Percentiles rank a stretch among this genome's conserved stretches.
Evolutionary conservation across 2,113 vertebrate genomes (phyloP).

Genomic region (Spizaetus ornatus): DNA sequence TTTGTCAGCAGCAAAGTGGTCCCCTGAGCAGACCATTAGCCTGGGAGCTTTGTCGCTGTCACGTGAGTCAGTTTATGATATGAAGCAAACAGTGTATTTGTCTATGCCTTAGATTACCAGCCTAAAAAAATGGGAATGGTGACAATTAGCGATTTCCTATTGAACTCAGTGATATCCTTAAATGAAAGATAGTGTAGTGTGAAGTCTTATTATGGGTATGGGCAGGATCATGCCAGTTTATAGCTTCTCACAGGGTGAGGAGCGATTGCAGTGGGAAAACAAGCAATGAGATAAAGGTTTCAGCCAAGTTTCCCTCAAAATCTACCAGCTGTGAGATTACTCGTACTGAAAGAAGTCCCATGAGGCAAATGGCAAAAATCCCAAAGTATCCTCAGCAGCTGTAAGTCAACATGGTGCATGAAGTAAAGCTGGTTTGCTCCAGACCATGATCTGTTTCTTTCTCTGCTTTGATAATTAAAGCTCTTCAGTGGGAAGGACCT

Average conservation of each 20-base stretch:
- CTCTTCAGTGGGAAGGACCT: background rate
- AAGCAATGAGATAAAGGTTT: background rate
- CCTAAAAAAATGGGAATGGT: background rate
- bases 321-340: background rate
- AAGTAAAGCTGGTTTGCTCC: background rate
- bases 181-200: background rate
- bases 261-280: background rate
- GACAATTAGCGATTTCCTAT: background rate
- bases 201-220: background rate
- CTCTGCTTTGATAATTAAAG: background rate
- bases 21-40: constrained; percentile 12
- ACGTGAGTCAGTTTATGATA: background rate
- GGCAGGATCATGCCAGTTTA: background rate
- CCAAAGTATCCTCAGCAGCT: background rate
- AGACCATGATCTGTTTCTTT: background rate
- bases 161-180: background rate
- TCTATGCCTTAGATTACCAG: background rate
- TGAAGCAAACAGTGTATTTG: background rate
- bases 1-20: constrained; percentile 13
- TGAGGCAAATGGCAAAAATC: background rate
- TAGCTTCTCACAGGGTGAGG: background rate
- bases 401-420: background rate
- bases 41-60: background rate
- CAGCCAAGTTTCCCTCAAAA: background rate
- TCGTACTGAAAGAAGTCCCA: background rate